These are phyloP conservation scores for Chionoecetes opilio DNA, from an alignment of 1,140 invertebrate species.

Conservation along the genomic window DNA sequence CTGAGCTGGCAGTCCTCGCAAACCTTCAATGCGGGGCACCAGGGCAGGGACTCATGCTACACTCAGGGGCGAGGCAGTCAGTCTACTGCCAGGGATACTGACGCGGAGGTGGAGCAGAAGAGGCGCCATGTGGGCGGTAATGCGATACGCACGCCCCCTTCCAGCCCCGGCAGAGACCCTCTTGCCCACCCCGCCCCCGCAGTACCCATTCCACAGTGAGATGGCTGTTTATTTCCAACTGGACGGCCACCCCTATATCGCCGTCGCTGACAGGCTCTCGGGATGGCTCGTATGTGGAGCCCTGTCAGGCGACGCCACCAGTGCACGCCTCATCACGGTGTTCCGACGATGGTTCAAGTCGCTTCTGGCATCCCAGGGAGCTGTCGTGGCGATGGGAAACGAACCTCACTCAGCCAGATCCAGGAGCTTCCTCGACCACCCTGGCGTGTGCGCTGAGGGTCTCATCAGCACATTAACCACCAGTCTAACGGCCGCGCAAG, in stretches of 20 bases:
- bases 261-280: too few species aligned
- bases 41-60: too few species aligned
- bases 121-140: neutral
- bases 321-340: too few species aligned
- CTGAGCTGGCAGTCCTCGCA: neutral
- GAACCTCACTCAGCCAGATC: neutral
- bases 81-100: neutral
- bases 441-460: too few species aligned
- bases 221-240: conserved; percentile 6
- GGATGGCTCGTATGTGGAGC: neutral
- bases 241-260: too few species aligned
- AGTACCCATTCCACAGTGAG: neutral
- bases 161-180: neutral
- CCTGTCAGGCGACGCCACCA: too few species aligned
- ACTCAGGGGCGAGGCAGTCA: too few species aligned
- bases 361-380: neutral
- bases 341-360: too few species aligned
- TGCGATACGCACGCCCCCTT: conserved; percentile 24
- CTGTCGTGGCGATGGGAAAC: neutral
- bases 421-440: too few species aligned
- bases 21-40: neutral
- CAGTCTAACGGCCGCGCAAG: too few species aligned
- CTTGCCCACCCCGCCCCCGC: neutral
- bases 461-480: too few species aligned
- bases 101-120: neutral